Evolutionary conservation across 2,888 invertebrate species (phyloP).

Genomic region (Drosophila koepferae): DNA sequence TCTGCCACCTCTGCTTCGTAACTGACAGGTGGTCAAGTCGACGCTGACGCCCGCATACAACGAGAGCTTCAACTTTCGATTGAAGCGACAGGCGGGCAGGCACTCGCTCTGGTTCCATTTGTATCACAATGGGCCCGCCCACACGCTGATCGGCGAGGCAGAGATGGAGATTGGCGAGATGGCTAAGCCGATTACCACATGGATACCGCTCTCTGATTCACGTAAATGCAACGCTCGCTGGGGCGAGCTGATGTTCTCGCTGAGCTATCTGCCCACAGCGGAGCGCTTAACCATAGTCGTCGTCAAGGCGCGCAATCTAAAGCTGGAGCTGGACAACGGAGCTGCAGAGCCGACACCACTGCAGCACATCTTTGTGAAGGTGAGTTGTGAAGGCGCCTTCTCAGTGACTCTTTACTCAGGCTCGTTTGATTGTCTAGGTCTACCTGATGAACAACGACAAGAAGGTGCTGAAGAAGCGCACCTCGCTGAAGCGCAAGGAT

Average conservation of each 20-base stretch:
- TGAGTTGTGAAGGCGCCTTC: conserved; percentile 70
- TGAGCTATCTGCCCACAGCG: conserved; percentile 93
- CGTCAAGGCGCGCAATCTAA: conserved; percentile 91
- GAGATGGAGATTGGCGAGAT: conserved; percentile 88
- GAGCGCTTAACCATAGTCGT: conserved; percentile 89
- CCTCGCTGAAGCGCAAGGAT: conserved; percentile 90
- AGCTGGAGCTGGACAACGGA: conserved; percentile 85
- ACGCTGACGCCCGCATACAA: conserved; percentile 91
- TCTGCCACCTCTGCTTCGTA: not conserved
- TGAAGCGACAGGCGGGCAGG: conserved; percentile 87
- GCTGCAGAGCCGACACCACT: conserved; percentile 62
- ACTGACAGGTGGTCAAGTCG: conserved; percentile 87
- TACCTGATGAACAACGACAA: conserved; percentile 92
- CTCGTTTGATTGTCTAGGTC: conserved; percentile 86
- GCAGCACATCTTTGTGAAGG: conserved; percentile 92
- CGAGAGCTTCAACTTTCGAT: conserved; percentile 90
- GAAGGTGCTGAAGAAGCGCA: conserved; percentile 93
- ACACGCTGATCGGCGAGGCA: conserved; percentile 88
- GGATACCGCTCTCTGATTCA: conserved; percentile 91
- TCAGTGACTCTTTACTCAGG: not conserved
- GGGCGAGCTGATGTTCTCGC: conserved; percentile 93
- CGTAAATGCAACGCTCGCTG: conserved; percentile 89
- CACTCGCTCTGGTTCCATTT: conserved; percentile 89
- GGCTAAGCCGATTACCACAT: conserved; percentile 90
- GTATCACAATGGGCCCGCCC: conserved; percentile 88